Base-by-base conservation (phyloP, 2,113 vertebrate species). In the Empidonax traillii region DNA sequence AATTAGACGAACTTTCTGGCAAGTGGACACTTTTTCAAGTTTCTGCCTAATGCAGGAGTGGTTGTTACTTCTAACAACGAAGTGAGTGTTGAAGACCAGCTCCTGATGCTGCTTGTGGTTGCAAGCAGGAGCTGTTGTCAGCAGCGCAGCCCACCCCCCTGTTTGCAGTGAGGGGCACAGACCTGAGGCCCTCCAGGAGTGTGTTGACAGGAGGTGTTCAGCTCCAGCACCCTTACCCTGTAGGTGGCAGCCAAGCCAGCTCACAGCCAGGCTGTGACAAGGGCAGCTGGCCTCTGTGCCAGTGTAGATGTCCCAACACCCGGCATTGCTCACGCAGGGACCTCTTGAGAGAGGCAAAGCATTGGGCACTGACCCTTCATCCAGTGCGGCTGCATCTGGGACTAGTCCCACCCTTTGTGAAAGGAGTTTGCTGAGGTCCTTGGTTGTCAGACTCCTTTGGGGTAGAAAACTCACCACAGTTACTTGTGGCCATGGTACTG, bases 211-310 rank as follows among this genome's bases (percentile, higher is more conserved):
- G n/a, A 18, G 14, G 6, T 31, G 17, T 33, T 52, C 39, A 41
- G 61, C 43, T 78, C 30, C 69, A 63, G 67, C 85, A 62, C 52
- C 59, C 22, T 72, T 77, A 53, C 39, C 68, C 85, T 88, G 88
- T 35, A 93, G 94, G 63, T 92, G 85, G 82, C 67, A 88, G 94
- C 79, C 85, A 73, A 79, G 49, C 66, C 68, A 86, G 24, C 58
- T 89, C 33, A 19, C 33, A 73, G 35, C 28, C 58, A 33, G 71
- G 43, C 85, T 84, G 65, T 81, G 87, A n/a, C 52, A 51, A 35
- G 47, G 69, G 10, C 85, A 78, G 31, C 37, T 53, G 41, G 7
- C 63, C 33, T 59, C 62, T 63, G 23, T 66, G 82, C 47, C 61
- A 19, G 0, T 49, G 31, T 14, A 51, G 74, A 12, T 51, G 46